phyloP scores from a whole-genome alignment of 2,113 vertebrate genomes.

The Phrynosoma blainvillii region DNA sequence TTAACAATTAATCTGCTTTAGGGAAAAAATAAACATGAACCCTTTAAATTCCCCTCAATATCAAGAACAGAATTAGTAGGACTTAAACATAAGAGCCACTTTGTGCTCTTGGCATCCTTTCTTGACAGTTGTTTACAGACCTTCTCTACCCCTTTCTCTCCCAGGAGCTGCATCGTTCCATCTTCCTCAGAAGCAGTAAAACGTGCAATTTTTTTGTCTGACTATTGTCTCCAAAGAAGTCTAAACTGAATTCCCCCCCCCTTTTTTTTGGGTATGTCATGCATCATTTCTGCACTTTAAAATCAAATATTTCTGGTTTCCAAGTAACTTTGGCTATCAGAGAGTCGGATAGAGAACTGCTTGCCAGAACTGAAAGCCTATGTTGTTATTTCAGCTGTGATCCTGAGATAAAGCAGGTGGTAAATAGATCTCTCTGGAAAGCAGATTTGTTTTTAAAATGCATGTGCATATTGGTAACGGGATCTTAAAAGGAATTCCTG shows the following conservation, averaged over 20 bases:
- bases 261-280: not conserved
- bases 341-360: conserved; percentile 52
- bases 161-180: not conserved
- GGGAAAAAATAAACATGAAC: not conserved
- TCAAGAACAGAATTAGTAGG: not conserved
- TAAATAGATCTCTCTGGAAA: conserved; percentile 67
- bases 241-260: not conserved
- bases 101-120: not conserved
- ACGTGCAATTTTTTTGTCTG: no score
- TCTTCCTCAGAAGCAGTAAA: not conserved
- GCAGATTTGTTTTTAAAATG: conserved; percentile 58
- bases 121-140: not conserved
- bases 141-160: not conserved
- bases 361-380: conserved; percentile 46
- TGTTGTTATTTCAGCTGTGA: conserved; percentile 67
- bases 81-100: not conserved
- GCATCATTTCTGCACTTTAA: conserved; percentile 13
- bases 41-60: not conserved
- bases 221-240: not conserved
- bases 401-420: conserved; percentile 66
- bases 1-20: not conserved
- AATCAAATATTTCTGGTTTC: conserved; percentile 42
- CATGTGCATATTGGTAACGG: not conserved
- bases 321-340: conserved; percentile 51
- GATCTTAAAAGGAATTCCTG: no score